These are phyloP conservation scores for Syrphus vitripennis DNA, from an alignment of 2,888 invertebrate genomes.

Conservation along the genomic window DNA sequence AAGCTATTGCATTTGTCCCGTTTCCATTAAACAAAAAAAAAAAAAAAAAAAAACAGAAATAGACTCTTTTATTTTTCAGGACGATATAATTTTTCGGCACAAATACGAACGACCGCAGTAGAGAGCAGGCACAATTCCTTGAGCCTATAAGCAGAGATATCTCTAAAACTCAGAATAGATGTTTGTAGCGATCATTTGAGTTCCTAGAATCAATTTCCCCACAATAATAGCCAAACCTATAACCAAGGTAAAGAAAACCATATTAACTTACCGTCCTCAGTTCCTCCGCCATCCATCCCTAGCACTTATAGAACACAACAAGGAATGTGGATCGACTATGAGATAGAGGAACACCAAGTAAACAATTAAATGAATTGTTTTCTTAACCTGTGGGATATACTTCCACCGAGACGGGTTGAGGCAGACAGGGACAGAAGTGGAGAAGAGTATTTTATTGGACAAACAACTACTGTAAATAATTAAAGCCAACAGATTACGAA, in stretches of 20 bases:
- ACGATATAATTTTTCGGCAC: conserved; percentile 43
- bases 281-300: not conserved
- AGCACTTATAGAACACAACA: not conserved
- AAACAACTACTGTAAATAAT: conserved; percentile 66
- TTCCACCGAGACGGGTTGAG: not conserved
- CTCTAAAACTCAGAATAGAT: conserved; percentile 2
- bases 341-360: conserved; percentile 31
- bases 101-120: not conserved
- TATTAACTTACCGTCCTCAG: not conserved
- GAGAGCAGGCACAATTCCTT: not conserved
- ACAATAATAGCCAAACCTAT: conserved; percentile 15
- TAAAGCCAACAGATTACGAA: conserved; percentile 62
- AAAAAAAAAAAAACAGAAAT: conserved; percentile 2
- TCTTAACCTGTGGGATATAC: conserved; percentile 30
- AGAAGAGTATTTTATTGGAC: conserved; percentile 54
- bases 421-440: not conserved
- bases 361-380: conserved; percentile 68
- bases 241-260: conserved; percentile 12
- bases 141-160: not conserved
- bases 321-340: conserved; percentile 6
- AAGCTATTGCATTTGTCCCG: conserved; percentile 38
- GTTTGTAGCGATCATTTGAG: conserved; percentile 1
- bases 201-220: conserved; percentile 30
- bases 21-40: no score
- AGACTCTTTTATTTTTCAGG: conserved; percentile 57